Evolutionary conservation across 2,888 invertebrate genomes (phyloP), one percentile per base, ranked within the genome.

Genomic region (Drosophila melanosoma): DNA sequence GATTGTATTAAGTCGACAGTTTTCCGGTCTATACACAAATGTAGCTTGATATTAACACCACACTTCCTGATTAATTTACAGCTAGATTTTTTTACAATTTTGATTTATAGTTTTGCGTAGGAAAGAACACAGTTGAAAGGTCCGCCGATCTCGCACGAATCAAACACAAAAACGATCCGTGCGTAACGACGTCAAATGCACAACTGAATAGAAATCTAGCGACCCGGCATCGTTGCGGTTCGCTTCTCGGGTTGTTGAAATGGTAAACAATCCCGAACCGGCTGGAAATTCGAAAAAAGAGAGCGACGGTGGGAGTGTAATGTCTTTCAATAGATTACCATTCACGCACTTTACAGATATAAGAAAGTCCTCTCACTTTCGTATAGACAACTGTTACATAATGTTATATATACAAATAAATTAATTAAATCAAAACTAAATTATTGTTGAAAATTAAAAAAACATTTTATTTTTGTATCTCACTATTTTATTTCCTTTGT

Each of bases 401-500:
- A 29, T 29, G 6, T 29, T 29, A 29, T 29, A 29, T 29, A 29
- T 17, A 38, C 3, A 38, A 38, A 12, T 42, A 3, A 36, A 36
- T 36, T 15, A 2, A 6, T 6, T 15, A 12, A 42, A 20, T 42
- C 11, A 42, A 20, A 15, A 15, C 36, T 1, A 20, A 20, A 42
- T 54, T 3, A 26, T n/a, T 15, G 8, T 38, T 38, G 8, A n/a
- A 29, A 8, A 57, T 49, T 49, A 20, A 48, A 63, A 52, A 40
- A 1, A 3, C 29, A 51, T 17, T 35, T 42, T 11, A 48, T 53
- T 36, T 53, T 72, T 67, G 71, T 64, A 45, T 61, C 60, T 75
- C 57, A 75, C 69, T 76, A 69, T 80, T 77, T 81, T 79, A 79
- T 80, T 87, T 81, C 49, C 67, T 69, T 72, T 70, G 65, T 67